Evolutionary conservation across 1,140 invertebrate species (phyloP), one percentile per base, ranked within the genome.

Genomic region (Zaprionus kolodkinae): DNA sequence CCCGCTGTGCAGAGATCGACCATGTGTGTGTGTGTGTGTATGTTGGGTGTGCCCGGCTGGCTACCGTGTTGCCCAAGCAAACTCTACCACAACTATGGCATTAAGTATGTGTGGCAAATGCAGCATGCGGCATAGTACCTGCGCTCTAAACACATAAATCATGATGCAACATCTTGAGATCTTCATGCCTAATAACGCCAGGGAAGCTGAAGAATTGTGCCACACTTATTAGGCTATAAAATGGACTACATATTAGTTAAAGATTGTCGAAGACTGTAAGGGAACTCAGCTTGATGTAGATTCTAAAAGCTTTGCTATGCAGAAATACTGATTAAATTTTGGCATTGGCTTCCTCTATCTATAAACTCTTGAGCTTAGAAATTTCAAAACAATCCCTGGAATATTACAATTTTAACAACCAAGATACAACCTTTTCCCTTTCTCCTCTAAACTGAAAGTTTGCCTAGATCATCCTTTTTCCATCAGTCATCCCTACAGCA

Each of bases 1-100:
- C 36, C 59, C 50, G 52, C 38, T 45, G 54, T 64, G 50, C 35
- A 55, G 52, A 69, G 69, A 73, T 80, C 69, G 81, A 62, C 63
- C 10, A 12, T 25, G 45, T 48, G 17, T 48, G 45, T 48, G 17
- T 21, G 45, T 12, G 45, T 12, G 17, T 21, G 45, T 12, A 17
- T 12, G 45, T 21, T 50, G 15, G 0, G 21, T 21, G 48, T 54
- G 50, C 6, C 4, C 2, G n/a, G 30, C 15, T 21, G 25, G 38
- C 12, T 21, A 48, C 40, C 30, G 36, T 50, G 17, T 15, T 50
- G 17, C 17, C 17, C 11, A 17, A 25, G 30, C 21, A 21, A 21
- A 21, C 21, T 21, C 1, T 1, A 21, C 21, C 21, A 21, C 21
- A 21, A 2, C 35, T 35, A 45, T 52, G 43, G 35, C 11, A 63